Evolutionary conservation across 2,797 vertebrate species (phyloP), one percentile per base, ranked within the genome.

Genomic region (Sparidentex hasta): DNA sequence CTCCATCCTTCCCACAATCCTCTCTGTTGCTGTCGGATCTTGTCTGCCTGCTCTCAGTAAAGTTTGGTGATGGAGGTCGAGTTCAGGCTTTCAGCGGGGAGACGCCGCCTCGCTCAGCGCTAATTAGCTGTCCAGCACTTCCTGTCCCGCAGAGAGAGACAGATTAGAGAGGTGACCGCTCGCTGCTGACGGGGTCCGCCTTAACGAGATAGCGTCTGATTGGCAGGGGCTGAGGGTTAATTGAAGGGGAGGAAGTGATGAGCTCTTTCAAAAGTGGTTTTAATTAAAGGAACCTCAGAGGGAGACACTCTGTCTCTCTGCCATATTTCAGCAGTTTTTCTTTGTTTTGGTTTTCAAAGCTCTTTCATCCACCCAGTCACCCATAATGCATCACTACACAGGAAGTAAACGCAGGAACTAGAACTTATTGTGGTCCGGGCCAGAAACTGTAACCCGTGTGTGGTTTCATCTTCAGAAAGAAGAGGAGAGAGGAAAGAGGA

Each of bases 151-250:
- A 38, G 88, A 81, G 86, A 74, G 27, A 21, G 41, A 27, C 54
- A 41, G 88, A 90, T 92, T 89, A 90, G 51, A 69, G 80, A 74
- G 85, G 89, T 80, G 87, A 84, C 56, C 17, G 29, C 67, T 18
- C 6, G 1, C 8, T 0, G 47, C 80, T 73, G 83, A 58, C 38
- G 23, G 57, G 76, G 76, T 67, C 79, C 33, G 27, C 51, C 79
- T 55, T 85, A 83, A 91, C 66, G 55, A 91, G 90, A 91, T 91
- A 86, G 66, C 50, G 54, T 57, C 85, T 86, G 90, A 93, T 92
- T 93, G 90, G 90, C 29, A 8, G 74, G 69, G 69, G 65, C 69
- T 2, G 13, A 5, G 79, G 91, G 88, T 91, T 91, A 93, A 93
- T 92, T 88, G 76, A 76, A 84, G 52, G 14, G 52, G 64, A 75